Evolutionary conservation across 2,113 vertebrate species (phyloP).

Genomic region (Poeciliopsis retropinna): DNA sequence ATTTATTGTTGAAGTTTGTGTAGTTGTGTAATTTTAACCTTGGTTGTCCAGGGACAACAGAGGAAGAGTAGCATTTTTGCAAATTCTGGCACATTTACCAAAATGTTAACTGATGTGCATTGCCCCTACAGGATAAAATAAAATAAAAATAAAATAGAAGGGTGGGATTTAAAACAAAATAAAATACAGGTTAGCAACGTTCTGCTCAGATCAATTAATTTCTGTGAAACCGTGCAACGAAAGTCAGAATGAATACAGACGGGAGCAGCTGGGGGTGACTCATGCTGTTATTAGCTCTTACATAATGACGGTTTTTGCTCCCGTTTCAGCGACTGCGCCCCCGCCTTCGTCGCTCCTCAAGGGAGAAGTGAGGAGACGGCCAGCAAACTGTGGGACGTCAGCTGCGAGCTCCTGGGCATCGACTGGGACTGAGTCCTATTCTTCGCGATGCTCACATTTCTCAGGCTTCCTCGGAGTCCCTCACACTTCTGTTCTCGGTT

Average conservation of each 20-base stretch:
- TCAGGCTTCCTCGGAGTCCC: slow-evolving; percentile 31
- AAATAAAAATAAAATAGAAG: no score
- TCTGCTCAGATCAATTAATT: neutral
- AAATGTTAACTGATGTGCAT: no score
- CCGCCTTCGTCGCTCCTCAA: slow-evolving; percentile 86
- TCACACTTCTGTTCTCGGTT: slow-evolving; percentile 30
- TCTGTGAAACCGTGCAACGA: neutral
- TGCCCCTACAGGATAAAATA: no score
- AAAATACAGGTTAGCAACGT: neutral
- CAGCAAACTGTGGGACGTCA: slow-evolving; percentile 87
- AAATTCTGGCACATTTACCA: no score
- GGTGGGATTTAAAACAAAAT: neutral
- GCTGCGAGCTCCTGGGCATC: slow-evolving; percentile 91
- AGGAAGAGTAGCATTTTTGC: no score
- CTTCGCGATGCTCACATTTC: slow-evolving; percentile 4
- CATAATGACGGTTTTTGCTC: neutral
- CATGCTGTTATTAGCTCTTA: neutral
- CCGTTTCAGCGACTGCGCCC: slow-evolving; percentile 86
- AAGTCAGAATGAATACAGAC: neutral
- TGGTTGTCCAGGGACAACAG: no score
- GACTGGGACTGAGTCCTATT: slow-evolving; percentile 82
- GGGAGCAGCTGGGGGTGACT: neutral
- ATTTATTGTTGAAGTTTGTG: no score
- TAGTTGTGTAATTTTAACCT: no score
- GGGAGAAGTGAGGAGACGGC: slow-evolving; percentile 86